These are phyloP conservation scores for Caenorhabditis sp. DNA, from an alignment of 2,888 invertebrate genomes.

Conservation along the genomic window DNA sequence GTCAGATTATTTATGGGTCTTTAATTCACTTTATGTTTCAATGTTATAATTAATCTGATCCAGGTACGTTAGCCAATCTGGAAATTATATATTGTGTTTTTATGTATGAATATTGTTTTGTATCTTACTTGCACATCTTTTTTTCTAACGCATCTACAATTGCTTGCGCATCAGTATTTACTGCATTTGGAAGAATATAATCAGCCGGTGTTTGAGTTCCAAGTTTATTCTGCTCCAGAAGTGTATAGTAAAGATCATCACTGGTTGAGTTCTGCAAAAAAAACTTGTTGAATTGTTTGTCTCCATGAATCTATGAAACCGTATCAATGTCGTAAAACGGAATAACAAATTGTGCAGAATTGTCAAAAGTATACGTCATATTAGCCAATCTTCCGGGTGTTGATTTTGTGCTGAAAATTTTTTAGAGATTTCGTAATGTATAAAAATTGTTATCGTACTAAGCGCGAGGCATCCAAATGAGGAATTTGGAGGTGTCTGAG, in stretches of 20 bases:
- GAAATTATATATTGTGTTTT: not conserved
- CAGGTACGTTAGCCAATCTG: not conserved
- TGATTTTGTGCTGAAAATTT: not conserved
- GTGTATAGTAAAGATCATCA: slow-evolving; percentile 19
- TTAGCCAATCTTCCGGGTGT: not conserved
- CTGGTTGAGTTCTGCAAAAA: not conserved
- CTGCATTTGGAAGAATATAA: slow-evolving; percentile 22
- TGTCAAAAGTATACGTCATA: slow-evolving; percentile 5
- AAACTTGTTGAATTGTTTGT: not conserved
- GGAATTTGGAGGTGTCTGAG: slow-evolving; percentile 7
- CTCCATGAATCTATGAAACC: not conserved
- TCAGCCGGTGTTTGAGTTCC: slow-evolving; percentile 1
- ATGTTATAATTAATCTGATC: not conserved
- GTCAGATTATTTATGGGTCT: not conserved
- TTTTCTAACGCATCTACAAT: slow-evolving; percentile 8
- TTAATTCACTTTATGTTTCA: slow-evolving; percentile 2
- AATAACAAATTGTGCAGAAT: slow-evolving; percentile 31
- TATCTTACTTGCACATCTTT: slow-evolving; percentile 24
- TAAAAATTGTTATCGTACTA: slow-evolving; percentile 2
- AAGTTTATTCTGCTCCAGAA: slow-evolving; percentile 3
- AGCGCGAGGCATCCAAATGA: slow-evolving; percentile 27
- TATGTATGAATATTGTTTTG: not conserved
- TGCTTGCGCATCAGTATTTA: not conserved
- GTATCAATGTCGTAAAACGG: slow-evolving; percentile 22
- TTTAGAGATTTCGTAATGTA: not conserved